Base-by-base conservation (phyloP, 2,888 invertebrate genomes). In the Lepidochrysops patricia region DNA sequence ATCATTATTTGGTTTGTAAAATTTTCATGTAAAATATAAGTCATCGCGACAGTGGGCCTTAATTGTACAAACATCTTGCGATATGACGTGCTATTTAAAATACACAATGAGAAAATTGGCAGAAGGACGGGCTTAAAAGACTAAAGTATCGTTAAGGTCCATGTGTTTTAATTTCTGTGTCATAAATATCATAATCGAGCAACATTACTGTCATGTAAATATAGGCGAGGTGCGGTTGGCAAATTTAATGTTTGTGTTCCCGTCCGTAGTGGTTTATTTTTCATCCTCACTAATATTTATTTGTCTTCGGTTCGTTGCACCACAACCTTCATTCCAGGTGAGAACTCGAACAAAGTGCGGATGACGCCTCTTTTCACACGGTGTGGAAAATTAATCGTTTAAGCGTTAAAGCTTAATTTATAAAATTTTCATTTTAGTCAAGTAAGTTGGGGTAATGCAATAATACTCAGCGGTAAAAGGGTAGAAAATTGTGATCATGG, bases 261-360 rank as follows among this genome's bases (percentile, higher is more conserved):
- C 88, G 88, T 88, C 88, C 88, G 76, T 87, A 86, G 84, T 65
- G 69, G 80, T 76, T 83, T 84, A 84, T 66, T 63, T 73, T 72
- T 71, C 64, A 66, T 70, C 65, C 62, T 66, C 65, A 56, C 63
- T 57, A 63, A 61, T 72, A 79, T 73, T 81, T 76, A 80, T 71
- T 68, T 66, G 64, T 70, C 63, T 66, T 60, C 29, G 66, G 66
- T 70, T 64, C 62, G 68, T 68, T 68, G 67, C 66, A 69, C 66
- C 60, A 64, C 61, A 57, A 62, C 57, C 75, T 78, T 77, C 84
- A 86, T 86, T 86, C 85, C 84, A 84, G 70, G 73, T 72, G 49
- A 32, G 58, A 37, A 37, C 52, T 59, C 59, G 52, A 59, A 59
- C 52, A 59, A 59, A 58, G 7, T 70, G 70, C 71, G 70, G 70